A percentile compares a stretch with the other conserved stretches of the same genome.
phyloP scores from a whole-genome alignment of 2,888 invertebrate genomes.

The Cephus rjabovi region DNA sequence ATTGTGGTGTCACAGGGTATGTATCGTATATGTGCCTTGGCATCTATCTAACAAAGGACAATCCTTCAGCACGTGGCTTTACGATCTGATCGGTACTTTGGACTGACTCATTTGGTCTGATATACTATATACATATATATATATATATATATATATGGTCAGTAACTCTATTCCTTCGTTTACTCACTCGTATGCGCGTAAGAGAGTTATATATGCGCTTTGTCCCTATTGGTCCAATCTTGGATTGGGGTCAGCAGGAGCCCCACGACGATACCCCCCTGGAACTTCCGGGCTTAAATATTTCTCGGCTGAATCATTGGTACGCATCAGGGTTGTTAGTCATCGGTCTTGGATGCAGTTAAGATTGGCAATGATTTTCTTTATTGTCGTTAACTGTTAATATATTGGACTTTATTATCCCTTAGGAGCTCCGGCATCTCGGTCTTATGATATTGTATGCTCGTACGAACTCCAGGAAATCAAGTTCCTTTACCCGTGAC shows the following conservation, averaged over 20 bases:
- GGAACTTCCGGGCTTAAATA: neutral
- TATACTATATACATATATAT: neutral
- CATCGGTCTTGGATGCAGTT: neutral
- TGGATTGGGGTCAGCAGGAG: slow-evolving; percentile 1
- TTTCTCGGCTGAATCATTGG: neutral
- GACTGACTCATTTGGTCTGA: neutral
- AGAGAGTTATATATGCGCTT: neutral
- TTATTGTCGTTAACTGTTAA: neutral
- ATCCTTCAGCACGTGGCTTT: neutral
- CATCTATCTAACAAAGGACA: neutral
- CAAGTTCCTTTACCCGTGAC: neutral
- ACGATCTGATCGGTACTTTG: neutral
- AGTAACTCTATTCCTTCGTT: neutral
- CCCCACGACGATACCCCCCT: neutral
- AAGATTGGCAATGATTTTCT: neutral
- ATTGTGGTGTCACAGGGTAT: neutral
- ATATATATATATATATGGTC: neutral
- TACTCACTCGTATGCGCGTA: neutral
- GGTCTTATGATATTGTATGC: neutral
- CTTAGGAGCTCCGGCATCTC: neutral
- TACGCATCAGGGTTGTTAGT: neutral
- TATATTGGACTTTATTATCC: neutral
- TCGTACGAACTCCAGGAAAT: neutral
- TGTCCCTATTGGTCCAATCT: neutral
- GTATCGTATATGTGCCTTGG: neutral